These are phyloP conservation scores for Asarcornis scutulata DNA, from an alignment of 2,113 vertebrate species.

Conservation along the genomic window DNA sequence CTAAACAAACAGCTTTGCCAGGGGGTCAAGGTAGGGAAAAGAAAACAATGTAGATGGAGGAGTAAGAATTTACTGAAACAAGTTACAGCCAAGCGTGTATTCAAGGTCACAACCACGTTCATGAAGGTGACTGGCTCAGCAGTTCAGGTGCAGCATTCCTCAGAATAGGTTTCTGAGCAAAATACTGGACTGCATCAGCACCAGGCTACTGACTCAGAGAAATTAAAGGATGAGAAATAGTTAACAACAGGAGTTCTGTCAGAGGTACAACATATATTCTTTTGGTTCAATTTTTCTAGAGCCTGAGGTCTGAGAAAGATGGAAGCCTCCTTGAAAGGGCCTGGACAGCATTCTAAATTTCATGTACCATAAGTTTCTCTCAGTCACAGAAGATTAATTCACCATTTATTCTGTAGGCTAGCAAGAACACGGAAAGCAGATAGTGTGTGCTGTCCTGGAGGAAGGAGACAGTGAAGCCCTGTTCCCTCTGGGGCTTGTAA, in stretches of 20 bases:
- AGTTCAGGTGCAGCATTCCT: not conserved
- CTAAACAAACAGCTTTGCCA: not conserved
- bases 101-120: conserved; percentile 11
- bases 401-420: conserved; percentile 51
- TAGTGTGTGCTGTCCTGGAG: conserved; percentile 13
- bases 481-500: conserved; percentile 46
- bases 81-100: not conserved
- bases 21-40: not conserved
- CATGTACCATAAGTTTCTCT: conserved; percentile 62
- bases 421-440: conserved; percentile 2
- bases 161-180: not conserved
- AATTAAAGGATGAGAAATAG: conserved; percentile 64
- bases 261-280: conserved; percentile 50
- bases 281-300: conserved; percentile 64
- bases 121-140: not conserved
- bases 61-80: not conserved
- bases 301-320: conserved; percentile 69
- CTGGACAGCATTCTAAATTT: conserved; percentile 71
- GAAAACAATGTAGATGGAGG: not conserved
- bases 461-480: not conserved
- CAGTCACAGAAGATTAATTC: conserved; percentile 70
- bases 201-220: not conserved
- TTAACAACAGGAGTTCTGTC: conserved; percentile 54
- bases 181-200: not conserved
- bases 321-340: conserved; percentile 61